These are phyloP conservation scores for Fopius arisanus DNA, from an alignment of 1,140 invertebrate species.

Conservation along the genomic window DNA sequence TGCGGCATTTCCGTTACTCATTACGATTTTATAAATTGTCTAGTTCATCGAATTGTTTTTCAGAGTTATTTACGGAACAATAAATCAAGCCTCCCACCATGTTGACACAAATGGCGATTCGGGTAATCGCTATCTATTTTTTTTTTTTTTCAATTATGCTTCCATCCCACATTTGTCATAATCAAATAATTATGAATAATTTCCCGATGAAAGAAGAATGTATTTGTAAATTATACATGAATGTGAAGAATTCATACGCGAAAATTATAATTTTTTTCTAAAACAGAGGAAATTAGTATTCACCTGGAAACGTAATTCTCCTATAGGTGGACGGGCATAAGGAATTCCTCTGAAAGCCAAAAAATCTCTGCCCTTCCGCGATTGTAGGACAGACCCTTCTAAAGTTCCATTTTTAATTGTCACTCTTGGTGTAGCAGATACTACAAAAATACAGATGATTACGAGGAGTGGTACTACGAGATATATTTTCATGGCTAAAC, in stretches of 20 bases:
- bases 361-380: conserved; percentile 54
- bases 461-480: background rate
- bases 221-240: too few species aligned
- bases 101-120: too few species aligned
- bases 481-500: background rate
- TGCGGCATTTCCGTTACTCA: too few species aligned
- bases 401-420: conserved; percentile 57
- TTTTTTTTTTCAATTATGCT: too few species aligned
- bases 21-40: too few species aligned
- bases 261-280: conserved; percentile 34
- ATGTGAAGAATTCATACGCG: background rate
- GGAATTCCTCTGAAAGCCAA: conserved; percentile 67
- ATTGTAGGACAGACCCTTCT: conserved; percentile 49
- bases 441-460: background rate
- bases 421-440: conserved; percentile 31
- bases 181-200: too few species aligned
- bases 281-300: conserved; percentile 29
- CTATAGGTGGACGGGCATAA: conserved; percentile 67
- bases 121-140: too few species aligned
- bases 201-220: too few species aligned
- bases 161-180: too few species aligned
- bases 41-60: too few species aligned
- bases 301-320: conserved; percentile 66
- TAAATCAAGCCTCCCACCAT: too few species aligned
- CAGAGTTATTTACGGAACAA: too few species aligned